These are phyloP conservation scores for Ridgeia piscesae DNA, from an alignment of 1,140 invertebrate species.

Conservation along the genomic window DNA sequence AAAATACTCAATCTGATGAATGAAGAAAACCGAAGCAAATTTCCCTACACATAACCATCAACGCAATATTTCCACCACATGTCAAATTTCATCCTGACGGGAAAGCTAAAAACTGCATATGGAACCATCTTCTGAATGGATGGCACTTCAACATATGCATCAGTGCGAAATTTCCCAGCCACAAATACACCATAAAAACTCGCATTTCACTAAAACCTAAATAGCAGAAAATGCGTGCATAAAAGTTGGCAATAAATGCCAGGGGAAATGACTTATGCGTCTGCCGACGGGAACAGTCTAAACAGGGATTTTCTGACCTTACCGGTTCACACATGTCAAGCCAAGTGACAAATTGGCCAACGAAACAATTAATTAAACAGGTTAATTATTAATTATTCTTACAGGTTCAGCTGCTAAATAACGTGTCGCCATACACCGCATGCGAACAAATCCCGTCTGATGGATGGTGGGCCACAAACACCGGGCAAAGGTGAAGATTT, in stretches of 20 bases:
- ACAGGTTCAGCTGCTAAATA: neutral
- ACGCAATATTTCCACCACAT: neutral
- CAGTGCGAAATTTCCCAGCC: neutral
- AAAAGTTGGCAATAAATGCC: neutral
- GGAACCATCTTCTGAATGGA: neutral
- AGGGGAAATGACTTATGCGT: neutral
- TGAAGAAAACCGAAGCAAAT: neutral
- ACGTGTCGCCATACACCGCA: neutral
- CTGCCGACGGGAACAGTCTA: neutral
- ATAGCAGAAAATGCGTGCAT: constrained; percentile 5
- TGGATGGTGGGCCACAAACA: neutral
- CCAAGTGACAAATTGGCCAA: neutral
- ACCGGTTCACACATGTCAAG: neutral
- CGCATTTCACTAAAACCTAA: constrained; percentile 1
- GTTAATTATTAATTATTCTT: constrained; percentile 2
- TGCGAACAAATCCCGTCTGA: neutral
- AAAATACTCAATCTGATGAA: neutral
- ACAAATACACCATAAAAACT: neutral
- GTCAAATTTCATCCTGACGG: neutral
- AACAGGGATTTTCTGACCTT: neutral
- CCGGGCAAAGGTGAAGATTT: neutral
- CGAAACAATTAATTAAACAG: constrained; percentile 1
- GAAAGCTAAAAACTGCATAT: neutral
- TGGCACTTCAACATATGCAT: neutral
- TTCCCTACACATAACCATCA: neutral